Percentiles rank a stretch among this genome's conserved stretches.
Conservation (phyloP, 2,797 vertebrate genomes). For the Craterocephalus amniculus region DNA sequence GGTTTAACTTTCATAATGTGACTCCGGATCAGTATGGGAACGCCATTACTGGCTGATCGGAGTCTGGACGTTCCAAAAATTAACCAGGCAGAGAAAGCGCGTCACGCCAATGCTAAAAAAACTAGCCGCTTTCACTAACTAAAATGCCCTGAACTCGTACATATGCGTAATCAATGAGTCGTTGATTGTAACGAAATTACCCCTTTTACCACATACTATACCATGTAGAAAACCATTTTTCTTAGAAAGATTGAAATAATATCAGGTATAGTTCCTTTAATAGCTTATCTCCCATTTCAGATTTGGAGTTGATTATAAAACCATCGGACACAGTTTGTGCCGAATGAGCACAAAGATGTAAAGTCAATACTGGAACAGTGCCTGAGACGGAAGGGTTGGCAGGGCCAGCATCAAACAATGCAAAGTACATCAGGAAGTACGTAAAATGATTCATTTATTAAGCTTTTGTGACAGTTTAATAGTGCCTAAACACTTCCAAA, state of each 20-base stretch:
- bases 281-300: neutral
- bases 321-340: neutral
- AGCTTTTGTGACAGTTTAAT: neutral
- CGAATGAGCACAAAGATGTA: conserved; percentile 12
- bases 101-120: too few relatives aligned
- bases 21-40: too few relatives aligned
- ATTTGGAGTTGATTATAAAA: conserved; percentile 2
- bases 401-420: conserved; percentile 1
- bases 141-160: too few relatives aligned
- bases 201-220: too few relatives aligned
- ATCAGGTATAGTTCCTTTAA: neutral
- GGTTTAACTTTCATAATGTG: too few relatives aligned
- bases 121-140: too few relatives aligned
- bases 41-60: too few relatives aligned
- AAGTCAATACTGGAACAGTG: conserved; percentile 41
- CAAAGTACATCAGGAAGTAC: conserved; percentile 27
- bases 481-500: neutral
- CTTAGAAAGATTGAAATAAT: conserved; percentile 38
- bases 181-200: too few relatives aligned
- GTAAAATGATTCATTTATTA: conserved; percentile 13
- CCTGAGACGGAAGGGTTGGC: conserved; percentile 17
- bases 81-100: too few relatives aligned
- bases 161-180: too few relatives aligned
- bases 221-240: too few relatives aligned
- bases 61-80: too few relatives aligned